phyloP scores from a whole-genome alignment of 2,888 invertebrate species.

The Ophion costatus region DNA sequence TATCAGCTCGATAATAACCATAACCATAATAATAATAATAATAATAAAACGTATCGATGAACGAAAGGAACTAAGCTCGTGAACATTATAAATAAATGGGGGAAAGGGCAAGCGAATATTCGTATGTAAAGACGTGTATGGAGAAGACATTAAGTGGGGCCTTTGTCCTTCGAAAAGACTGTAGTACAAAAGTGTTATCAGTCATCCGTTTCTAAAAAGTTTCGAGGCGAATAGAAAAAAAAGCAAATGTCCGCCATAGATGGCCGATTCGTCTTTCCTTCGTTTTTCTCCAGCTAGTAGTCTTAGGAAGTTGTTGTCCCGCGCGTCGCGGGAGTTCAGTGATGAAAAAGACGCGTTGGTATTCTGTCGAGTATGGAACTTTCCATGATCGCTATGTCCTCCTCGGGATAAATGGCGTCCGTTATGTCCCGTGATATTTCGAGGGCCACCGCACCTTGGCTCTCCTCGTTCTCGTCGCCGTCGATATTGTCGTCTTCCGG shows the following conservation, averaged over 20 bases:
- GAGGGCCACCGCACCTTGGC: slow-evolving; percentile 63
- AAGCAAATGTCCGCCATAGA: slow-evolving; percentile 12
- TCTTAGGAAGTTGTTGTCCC: slow-evolving; percentile 17
- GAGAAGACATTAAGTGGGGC: background rate
- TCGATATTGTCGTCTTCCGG: slow-evolving; percentile 62
- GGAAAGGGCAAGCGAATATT: slow-evolving; percentile 24
- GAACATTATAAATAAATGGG: slow-evolving; percentile 38
- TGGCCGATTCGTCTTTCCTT: background rate
- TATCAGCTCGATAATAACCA: background rate
- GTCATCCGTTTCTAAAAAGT: slow-evolving; percentile 41
- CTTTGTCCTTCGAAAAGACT: slow-evolving; percentile 15
- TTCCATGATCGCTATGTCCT: slow-evolving; percentile 70
- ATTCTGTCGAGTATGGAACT: slow-evolving; percentile 71
- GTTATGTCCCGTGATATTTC: slow-evolving; percentile 68
- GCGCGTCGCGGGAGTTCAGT: slow-evolving; percentile 40
- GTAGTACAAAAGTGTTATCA: slow-evolving; percentile 54
- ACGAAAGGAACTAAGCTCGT: slow-evolving; percentile 17
- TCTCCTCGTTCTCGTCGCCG: slow-evolving; percentile 68
- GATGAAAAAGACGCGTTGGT: slow-evolving; percentile 71
- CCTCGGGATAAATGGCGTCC: slow-evolving; percentile 67
- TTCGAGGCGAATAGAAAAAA: slow-evolving; percentile 36
- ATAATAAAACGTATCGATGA: background rate
- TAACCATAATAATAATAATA: slow-evolving; percentile 14
- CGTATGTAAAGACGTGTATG: slow-evolving; percentile 27
- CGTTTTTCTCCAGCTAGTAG: background rate